Conservation (phyloP, 2,888 invertebrate species). For the Apomyelois bistriatella region DNA sequence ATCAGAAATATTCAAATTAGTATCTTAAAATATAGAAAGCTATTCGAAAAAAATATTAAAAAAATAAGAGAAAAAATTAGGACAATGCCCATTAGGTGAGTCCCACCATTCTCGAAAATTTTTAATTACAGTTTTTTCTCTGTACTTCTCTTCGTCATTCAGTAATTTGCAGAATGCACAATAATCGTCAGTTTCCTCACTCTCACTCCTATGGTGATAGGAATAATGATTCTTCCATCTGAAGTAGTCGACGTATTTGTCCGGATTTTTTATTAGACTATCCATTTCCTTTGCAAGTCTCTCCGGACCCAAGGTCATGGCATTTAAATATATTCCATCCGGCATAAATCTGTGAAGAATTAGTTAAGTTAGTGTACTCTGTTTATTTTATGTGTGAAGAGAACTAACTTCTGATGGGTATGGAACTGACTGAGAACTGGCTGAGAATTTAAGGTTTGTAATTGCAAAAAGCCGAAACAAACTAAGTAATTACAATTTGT, state of each 20-base stretch:
- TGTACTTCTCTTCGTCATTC: constrained; percentile 42
- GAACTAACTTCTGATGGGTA: too few species aligned
- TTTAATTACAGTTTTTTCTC: constrained; percentile 35
- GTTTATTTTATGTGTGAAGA: too few species aligned
- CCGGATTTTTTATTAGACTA: constrained; percentile 44
- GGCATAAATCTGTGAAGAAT: constrained; percentile 67
- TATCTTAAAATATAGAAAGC: too few species aligned
- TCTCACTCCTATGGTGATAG: constrained; percentile 41
- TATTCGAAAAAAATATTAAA: too few species aligned
- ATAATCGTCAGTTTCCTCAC: constrained; percentile 53
- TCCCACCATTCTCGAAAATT: constrained; percentile 60
- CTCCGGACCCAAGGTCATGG: constrained; percentile 36
- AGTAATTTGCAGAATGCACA: constrained; percentile 57
- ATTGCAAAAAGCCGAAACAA: too few species aligned
- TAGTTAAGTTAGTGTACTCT: too few species aligned
- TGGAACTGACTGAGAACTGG: too few species aligned
- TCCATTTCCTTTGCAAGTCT: constrained; percentile 49
- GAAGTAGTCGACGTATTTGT: constrained; percentile 53
- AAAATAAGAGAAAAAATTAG: too few species aligned
- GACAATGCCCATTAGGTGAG: constrained; percentile 31
- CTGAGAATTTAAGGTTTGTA: too few species aligned
- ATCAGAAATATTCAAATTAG: too few species aligned
- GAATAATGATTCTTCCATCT: constrained; percentile 61
- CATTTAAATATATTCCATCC: constrained; percentile 58
- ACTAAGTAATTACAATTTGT: too few species aligned